Evolutionary conservation across 2,888 invertebrate genomes (phyloP), one percentile per base, ranked within the genome.

Genomic region (Coenonympha arcania): DNA sequence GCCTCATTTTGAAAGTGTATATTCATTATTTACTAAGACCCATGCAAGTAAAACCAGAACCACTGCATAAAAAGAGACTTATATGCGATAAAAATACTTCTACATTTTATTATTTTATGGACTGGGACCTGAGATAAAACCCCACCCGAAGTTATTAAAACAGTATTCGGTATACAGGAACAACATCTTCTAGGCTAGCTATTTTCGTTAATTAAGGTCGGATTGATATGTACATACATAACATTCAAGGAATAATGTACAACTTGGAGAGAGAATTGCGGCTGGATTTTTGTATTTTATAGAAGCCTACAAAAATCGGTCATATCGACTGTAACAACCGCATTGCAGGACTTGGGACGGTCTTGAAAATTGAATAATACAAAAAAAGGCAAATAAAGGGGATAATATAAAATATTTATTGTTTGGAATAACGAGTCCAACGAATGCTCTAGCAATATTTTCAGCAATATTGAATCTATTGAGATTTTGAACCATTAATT

Each of bases 311-410:
- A 51, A 48, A 51, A 51, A 33, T 55, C 52, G 52, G 50, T 49
- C 54, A 52, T 48, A 45, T 48, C 45, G 50, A 50, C 50, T 50
- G 31, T 40, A 51, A 48, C 45, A 30, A 41, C 54, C 52, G 56
- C 56, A 56, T 45, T 56, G 54, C 56, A 50, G 52, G 24, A 53
- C 24, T 46, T 31, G 37, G 49, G 39, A 13, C 33, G 31, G 4
- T 26, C 13, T 30, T 42, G 19, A 19, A 36, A 26, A 49, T 46
- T 36, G 39, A 41, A 41, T 49, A 46, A 41, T n/a, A 30, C 3
- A 13, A 15, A 11, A 13, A 13, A 36, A 36, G 34, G 2, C n/a
- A 19, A 11, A 16, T 5, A 9, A 5, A 20, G 6, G 3, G 20
- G 11, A 3, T 6, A 20, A 22, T 36, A n/a, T 11, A 20, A 20